Percentiles rank a stretch among this genome's conserved stretches.
Conservation (phyloP, 2,888 invertebrate genomes). For the Polyploca ridens region DNA sequence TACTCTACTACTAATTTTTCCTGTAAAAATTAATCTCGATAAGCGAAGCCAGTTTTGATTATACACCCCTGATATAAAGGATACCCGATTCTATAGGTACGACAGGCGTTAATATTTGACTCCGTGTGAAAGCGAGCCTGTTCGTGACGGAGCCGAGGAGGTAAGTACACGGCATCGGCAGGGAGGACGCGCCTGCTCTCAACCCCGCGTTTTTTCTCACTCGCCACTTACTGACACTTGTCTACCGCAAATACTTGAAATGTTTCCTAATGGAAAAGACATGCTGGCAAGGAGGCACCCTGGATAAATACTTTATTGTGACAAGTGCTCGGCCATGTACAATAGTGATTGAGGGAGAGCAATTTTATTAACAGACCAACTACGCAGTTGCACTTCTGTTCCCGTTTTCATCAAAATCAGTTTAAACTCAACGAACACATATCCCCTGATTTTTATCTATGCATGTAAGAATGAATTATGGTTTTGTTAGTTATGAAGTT, state of each 20-base stretch:
- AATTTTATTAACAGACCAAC: background rate
- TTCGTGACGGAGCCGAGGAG: conserved; percentile 1
- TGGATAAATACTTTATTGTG: conserved; percentile 82
- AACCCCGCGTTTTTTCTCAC: conserved; percentile 63
- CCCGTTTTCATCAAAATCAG: too few relatives aligned
- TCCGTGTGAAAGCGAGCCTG: conserved; percentile 26
- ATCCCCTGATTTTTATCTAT: too few relatives aligned
- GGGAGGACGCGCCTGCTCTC: conserved; percentile 26
- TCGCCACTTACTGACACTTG: conserved; percentile 74
- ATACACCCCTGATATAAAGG: too few relatives aligned
- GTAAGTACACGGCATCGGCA: conserved; percentile 10
- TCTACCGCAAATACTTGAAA: conserved; percentile 78
- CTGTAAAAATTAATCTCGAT: too few relatives aligned
- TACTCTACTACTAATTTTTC: too few relatives aligned
- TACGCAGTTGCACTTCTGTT: background rate
- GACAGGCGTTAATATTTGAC: conserved; percentile 25
- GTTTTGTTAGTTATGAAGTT: too few relatives aligned
- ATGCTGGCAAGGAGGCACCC: conserved; percentile 72
- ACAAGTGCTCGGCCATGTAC: conserved; percentile 70
- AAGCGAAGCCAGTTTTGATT: too few relatives aligned
- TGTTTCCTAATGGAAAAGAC: conserved; percentile 83
- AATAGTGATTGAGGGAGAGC: conserved; percentile 54
- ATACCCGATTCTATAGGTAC: background rate
- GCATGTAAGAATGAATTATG: too few relatives aligned
- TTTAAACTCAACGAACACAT: too few relatives aligned